Evolutionary conservation across 2,888 invertebrate species (phyloP), one percentile per base, ranked within the genome.

Genomic region (Vesta saturnalis): DNA sequence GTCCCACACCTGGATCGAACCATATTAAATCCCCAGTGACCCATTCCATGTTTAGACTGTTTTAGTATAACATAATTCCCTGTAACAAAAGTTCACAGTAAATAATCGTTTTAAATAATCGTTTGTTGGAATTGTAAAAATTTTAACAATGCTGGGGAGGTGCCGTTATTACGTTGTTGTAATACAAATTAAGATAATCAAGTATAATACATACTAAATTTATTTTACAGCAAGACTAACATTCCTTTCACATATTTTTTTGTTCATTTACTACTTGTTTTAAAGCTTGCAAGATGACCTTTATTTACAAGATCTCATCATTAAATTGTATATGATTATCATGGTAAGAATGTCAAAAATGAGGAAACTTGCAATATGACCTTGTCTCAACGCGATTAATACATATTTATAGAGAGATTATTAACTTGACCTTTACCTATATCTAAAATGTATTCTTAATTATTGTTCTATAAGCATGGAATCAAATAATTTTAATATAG

Each of bases 1-100:
- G 94, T 75, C 94, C 92, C 77, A 95, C 90, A 47, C 95, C 95
- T 54, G 95, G 92, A 85, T 96, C 95, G 87, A 96, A 96, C 96
- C 96, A 96, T 80, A 96, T 94, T 84, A 95, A 88, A 83, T 96
- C 95, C 69, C 96, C 95, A 87, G 90, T 88, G 77, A 86, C 84
- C 91, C 91, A 91, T 83, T 91, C 91, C 81, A 83, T 80, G 21
- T 58, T 60, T 2, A n/a, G n/a, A 15, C 14, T 5, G 14, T 18
- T n/a, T 19, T 46, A 43, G 14, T 19, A 22, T 46, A 47, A 18
- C 19, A 47, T 59, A 21, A 43, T 18, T n/a, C n/a, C n/a, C 47
- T 22, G 47, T 15, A 39, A 46, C n/a, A 35, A 59, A n/a, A 59
- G 18, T 56, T 21, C 15, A 2, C 30, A 6, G 15, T 30, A 22